phyloP scores from a whole-genome alignment of 2,797 vertebrate species.

The Heliangelus exortis region DNA sequence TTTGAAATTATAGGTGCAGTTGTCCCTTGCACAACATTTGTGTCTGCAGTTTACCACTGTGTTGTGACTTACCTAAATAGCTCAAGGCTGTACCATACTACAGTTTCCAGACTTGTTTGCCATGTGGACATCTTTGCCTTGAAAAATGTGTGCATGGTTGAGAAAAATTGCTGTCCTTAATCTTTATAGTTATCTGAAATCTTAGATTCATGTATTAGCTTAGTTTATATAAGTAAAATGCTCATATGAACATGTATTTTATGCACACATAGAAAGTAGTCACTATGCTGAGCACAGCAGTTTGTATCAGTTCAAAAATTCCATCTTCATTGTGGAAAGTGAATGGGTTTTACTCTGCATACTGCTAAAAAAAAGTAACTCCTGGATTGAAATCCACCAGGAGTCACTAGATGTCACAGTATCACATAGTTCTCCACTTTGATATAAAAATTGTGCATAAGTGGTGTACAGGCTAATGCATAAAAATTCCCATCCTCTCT shows the following conservation, averaged over 20 bases:
- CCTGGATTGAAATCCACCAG: neutral
- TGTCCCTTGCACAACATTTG: neutral
- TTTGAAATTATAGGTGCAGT: neutral
- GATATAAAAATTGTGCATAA: neutral
- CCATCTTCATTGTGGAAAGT: constrained; percentile 21
- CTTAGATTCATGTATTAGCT: constrained; percentile 23
- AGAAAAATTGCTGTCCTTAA: constrained; percentile 3
- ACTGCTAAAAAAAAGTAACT: neutral
- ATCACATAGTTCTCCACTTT: constrained; percentile 2
- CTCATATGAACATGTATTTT: constrained; percentile 12
- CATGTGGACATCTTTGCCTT: constrained; percentile 51
- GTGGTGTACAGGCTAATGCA: neutral
- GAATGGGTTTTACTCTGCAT: neutral
- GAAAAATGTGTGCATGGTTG: constrained; percentile 51
- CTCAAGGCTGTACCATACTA: neutral
- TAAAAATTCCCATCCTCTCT: neutral
- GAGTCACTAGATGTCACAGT: constrained; percentile 49
- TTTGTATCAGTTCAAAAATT: constrained; percentile 26
- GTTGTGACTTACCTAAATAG: neutral
- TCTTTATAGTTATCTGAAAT: constrained; percentile 36
- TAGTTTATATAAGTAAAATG: constrained; percentile 31
- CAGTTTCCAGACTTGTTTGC: constrained; percentile 20
- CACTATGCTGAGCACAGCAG: constrained; percentile 10
- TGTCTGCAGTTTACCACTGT: neutral
- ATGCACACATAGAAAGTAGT: neutral